phyloP scores from a whole-genome alignment of 2,888 invertebrate genomes.

The Cremastobaeus sp. region DNA sequence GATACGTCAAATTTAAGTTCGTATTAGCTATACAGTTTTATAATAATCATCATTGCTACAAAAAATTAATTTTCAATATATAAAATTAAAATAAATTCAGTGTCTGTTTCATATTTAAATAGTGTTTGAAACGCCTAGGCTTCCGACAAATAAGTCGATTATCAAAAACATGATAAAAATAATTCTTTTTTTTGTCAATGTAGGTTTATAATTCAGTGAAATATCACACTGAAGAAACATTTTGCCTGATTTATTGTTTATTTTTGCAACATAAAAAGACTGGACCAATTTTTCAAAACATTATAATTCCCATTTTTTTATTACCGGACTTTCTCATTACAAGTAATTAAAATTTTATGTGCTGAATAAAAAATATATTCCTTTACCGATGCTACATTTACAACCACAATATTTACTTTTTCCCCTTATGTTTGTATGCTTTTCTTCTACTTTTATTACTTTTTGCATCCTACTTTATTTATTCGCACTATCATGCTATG shows the following conservation, averaged over 20 bases:
- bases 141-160: too few species aligned
- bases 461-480: constrained; percentile 19
- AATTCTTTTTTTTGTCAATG: too few species aligned
- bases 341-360: constrained; percentile 22
- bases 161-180: too few species aligned
- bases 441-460: constrained; percentile 26
- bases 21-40: too few species aligned
- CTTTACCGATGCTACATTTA: constrained; percentile 16
- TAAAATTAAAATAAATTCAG: too few species aligned
- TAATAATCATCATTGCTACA: too few species aligned
- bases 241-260: constrained; percentile 13
- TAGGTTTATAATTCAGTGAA: too few species aligned
- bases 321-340: not conserved
- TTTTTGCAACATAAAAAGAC: not conserved
- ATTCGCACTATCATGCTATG: constrained; percentile 20
- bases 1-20: too few species aligned
- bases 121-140: too few species aligned
- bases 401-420: constrained; percentile 19
- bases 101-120: too few species aligned
- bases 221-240: constrained; percentile 1
- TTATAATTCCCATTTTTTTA: not conserved
- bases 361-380: constrained; percentile 9
- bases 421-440: constrained; percentile 15
- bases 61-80: too few species aligned
- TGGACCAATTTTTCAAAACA: not conserved